Evolutionary conservation across 2,797 vertebrate species (phyloP).

Genomic region (Helicolenus hilgendorfi): DNA sequence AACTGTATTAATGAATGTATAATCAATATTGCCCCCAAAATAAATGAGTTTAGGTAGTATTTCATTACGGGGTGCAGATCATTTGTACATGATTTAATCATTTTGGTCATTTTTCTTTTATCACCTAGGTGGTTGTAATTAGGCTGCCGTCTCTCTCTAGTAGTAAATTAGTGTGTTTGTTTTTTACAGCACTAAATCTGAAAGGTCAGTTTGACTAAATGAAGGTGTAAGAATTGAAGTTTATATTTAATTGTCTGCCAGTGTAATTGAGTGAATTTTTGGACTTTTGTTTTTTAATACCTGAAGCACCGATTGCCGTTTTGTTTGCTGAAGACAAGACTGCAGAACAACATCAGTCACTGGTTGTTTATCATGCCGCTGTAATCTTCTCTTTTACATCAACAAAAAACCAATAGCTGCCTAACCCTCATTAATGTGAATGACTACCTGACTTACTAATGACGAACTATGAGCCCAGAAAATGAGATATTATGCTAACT

Average conservation of each 20-base stretch:
- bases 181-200: conserved; percentile 6
- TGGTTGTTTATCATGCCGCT: not conserved
- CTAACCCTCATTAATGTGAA: conserved; percentile 10
- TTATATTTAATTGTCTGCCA: not conserved
- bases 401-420: not conserved
- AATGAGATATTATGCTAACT: conserved; percentile 1
- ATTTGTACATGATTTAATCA: conserved; percentile 43
- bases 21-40: conserved; percentile 40
- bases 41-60: conserved; percentile 42
- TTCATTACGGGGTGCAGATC: conserved; percentile 20
- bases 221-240: not conserved
- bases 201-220: conserved; percentile 23
- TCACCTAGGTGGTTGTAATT: conserved; percentile 43
- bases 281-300: not conserved
- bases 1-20: conserved; percentile 39
- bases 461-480: not conserved
- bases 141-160: conserved; percentile 18
- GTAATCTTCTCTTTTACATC: not conserved
- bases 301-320: not conserved
- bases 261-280: not conserved
- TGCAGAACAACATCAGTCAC: conserved; percentile 5
- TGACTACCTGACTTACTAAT: not conserved
- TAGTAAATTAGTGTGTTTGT: conserved; percentile 17
- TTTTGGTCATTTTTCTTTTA: conserved; percentile 22
- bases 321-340: not conserved